These are phyloP conservation scores for Bembecia ichneumoniformis DNA, from an alignment of 2,888 invertebrate genomes.

Conservation along the genomic window DNA sequence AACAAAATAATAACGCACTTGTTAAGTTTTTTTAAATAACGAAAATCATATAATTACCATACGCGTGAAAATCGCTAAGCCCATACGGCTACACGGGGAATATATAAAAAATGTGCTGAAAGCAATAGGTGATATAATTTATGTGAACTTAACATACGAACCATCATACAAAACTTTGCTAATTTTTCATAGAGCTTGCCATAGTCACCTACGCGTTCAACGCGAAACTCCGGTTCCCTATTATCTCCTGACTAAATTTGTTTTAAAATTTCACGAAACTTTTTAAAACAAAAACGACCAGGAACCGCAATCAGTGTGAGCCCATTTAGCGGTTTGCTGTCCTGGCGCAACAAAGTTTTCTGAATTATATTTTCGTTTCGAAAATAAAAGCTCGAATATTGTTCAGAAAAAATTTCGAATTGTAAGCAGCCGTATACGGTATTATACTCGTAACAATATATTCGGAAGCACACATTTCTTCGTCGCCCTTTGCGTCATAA, in stretches of 20 bases:
- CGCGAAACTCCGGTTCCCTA: constrained; percentile 61
- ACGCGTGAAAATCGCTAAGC: too few relatives aligned
- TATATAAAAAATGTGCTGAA: too few relatives aligned
- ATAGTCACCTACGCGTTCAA: constrained; percentile 54
- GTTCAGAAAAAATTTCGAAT: neutral
- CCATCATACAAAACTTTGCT: constrained; percentile 49
- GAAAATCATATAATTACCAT: too few relatives aligned
- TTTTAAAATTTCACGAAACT: constrained; percentile 50
- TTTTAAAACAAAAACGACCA: constrained; percentile 29
- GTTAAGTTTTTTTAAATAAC: too few relatives aligned
- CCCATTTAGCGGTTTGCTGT: neutral
- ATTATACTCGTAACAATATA: constrained; percentile 16
- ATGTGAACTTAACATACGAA: constrained; percentile 7
- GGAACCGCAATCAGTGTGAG: neutral
- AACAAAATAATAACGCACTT: too few relatives aligned
- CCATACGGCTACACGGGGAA: too few relatives aligned
- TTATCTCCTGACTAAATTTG: constrained; percentile 62
- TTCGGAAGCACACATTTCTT: constrained; percentile 30
- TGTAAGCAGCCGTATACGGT: neutral
- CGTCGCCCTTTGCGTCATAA: constrained; percentile 36
- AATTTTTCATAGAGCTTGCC: constrained; percentile 63
- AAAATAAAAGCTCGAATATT: neutral
- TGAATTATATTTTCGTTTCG: neutral
- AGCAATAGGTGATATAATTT: too few relatives aligned
- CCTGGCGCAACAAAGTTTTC: neutral